Percentiles rank a stretch among this genome's conserved stretches.
These are phyloP conservation scores for Crax fasciolata DNA, from an alignment of 2,797 vertebrate genomes.

Conservation along the genomic window DNA sequence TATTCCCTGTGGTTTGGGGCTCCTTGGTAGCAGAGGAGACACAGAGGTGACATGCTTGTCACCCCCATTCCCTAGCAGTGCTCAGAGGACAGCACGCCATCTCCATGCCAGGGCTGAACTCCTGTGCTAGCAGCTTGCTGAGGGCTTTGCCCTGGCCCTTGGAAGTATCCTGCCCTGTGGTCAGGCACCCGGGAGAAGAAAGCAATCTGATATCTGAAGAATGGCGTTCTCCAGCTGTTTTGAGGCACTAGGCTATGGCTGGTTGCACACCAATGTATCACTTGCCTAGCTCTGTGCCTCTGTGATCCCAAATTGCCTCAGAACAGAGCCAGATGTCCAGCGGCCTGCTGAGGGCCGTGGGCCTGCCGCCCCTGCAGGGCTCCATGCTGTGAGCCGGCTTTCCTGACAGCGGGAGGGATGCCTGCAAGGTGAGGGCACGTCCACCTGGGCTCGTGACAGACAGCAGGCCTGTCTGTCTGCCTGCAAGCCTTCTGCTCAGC, in stretches of 20 bases:
- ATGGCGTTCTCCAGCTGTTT: background rate
- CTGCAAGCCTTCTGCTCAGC: background rate
- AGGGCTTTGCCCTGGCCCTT: background rate
- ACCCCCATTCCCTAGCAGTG: background rate
- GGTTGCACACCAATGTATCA: background rate
- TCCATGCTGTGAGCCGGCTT: background rate
- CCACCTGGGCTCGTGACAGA: background rate
- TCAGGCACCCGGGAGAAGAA: background rate
- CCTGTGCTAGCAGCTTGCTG: background rate
- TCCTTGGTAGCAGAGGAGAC: background rate
- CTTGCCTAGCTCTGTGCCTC: background rate
- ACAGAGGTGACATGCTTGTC: background rate
- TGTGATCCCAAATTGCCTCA: background rate
- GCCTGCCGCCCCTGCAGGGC: rapidly evolving
- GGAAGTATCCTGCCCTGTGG: background rate
- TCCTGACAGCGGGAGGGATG: background rate
- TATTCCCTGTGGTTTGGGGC: background rate
- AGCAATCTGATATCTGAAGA: background rate
- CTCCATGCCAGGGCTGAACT: background rate
- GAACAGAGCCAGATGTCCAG: background rate
- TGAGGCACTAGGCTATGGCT: background rate
- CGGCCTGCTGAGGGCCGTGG: background rate
- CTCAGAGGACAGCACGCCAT: background rate
- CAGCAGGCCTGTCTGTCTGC: background rate
- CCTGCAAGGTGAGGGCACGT: background rate